A percentile compares a stretch with the other conserved stretches of the same genome.
phyloP scores from a whole-genome alignment of 2,888 invertebrate species.

The Cephus nigrinus region DNA sequence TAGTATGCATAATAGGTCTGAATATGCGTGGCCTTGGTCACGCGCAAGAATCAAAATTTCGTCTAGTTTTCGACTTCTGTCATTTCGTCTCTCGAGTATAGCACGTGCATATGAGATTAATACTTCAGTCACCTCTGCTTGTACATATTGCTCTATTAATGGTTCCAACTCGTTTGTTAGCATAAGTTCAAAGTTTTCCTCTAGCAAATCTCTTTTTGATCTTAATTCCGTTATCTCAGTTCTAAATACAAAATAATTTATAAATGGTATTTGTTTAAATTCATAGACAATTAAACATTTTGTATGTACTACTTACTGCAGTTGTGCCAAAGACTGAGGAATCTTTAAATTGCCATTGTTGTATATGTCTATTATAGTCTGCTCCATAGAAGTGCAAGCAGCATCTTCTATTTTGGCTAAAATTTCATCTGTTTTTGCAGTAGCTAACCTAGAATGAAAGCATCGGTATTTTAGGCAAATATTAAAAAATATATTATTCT shows the following conservation, averaged over 20 bases:
- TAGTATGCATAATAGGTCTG: constrained; percentile 54
- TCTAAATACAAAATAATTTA: constrained; percentile 30
- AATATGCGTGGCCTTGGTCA: constrained; percentile 54
- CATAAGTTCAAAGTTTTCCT: constrained; percentile 49
- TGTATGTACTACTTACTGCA: constrained; percentile 34
- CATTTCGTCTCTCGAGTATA: constrained; percentile 40
- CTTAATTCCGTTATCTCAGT: constrained; percentile 47
- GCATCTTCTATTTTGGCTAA: constrained; percentile 36
- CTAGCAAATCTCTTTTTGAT: constrained; percentile 47
- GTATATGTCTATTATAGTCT: constrained; percentile 38
- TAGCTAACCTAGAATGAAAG: constrained; percentile 35
- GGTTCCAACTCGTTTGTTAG: constrained; percentile 44
- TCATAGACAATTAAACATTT: not conserved
- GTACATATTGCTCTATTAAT: constrained; percentile 41
- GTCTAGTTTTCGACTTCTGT: constrained; percentile 45
- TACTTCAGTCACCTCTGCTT: constrained; percentile 45
- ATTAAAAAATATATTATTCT: constrained; percentile 8
- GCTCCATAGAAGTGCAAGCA: constrained; percentile 29
- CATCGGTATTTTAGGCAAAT: not conserved
- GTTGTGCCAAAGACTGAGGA: constrained; percentile 39
- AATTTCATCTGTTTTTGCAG: constrained; percentile 41
- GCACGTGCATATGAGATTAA: constrained; percentile 46
- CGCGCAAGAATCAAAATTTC: constrained; percentile 43
- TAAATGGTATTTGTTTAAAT: not conserved
- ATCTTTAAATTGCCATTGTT: constrained; percentile 36